A percentile compares a stretch with the other conserved stretches of the same genome.
phyloP scores from a whole-genome alignment of 2,888 invertebrate genomes.

The Drymonia ruficornis region DNA sequence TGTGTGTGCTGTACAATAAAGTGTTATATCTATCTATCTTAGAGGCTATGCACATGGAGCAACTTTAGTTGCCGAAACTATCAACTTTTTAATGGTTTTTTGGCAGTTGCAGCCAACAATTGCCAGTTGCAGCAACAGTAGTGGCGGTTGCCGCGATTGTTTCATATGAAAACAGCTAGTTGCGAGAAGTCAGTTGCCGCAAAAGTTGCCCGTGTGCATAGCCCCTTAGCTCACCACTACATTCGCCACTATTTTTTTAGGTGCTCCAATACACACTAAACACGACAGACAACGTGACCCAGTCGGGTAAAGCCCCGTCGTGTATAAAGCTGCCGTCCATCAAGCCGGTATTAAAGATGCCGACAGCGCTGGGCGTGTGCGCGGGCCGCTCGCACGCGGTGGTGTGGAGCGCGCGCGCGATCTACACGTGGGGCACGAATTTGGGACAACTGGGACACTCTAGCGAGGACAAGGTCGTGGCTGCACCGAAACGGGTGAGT shows the following conservation, averaged over 20 bases:
- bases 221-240: too few relatives aligned
- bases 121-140: too few relatives aligned
- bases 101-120: too few relatives aligned
- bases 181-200: too few relatives aligned
- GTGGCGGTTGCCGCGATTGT: too few relatives aligned
- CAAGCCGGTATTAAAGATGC: conserved; percentile 65
- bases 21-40: too few relatives aligned
- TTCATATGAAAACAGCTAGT: too few relatives aligned
- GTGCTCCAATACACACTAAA: conserved; percentile 64
- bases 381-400: conserved; percentile 90
- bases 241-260: neutral
- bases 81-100: too few relatives aligned
- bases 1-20: too few relatives aligned
- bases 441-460: conserved; percentile 92
- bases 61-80: too few relatives aligned
- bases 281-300: conserved; percentile 62
- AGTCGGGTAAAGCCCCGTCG: conserved; percentile 65
- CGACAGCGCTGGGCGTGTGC: conserved; percentile 81
- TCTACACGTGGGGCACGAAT: conserved; percentile 93
- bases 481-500: conserved; percentile 77
- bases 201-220: too few relatives aligned
- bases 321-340: conserved; percentile 60
- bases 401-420: conserved; percentile 84
- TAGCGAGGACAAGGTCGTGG: conserved; percentile 72
- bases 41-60: too few relatives aligned